Percentiles rank a stretch among this genome's conserved stretches.
Conservation (phyloP, 2,113 vertebrate species). For the Sakesphorus luctuosus region DNA sequence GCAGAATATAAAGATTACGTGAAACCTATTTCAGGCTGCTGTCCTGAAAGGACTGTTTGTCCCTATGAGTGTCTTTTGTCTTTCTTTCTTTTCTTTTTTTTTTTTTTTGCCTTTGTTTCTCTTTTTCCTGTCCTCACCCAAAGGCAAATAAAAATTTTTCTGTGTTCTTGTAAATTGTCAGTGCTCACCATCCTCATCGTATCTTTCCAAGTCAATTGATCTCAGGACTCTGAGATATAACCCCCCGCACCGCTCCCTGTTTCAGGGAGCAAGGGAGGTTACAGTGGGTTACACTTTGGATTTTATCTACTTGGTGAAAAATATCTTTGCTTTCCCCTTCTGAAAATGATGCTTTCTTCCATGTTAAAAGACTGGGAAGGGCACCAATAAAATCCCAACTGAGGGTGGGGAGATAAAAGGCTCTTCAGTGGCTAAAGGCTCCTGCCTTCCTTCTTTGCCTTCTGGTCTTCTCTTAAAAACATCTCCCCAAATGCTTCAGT, state of each 20-base stretch:
- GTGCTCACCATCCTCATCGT: background rate
- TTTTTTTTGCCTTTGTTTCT: background rate
- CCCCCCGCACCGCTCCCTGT: rapidly evolving
- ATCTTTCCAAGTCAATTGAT: background rate
- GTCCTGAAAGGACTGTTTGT: background rate
- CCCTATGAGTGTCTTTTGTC: background rate
- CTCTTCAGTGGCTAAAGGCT: background rate
- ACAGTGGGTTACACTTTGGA: background rate
- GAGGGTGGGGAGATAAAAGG: background rate
- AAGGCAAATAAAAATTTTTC: background rate
- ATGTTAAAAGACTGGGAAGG: background rate
- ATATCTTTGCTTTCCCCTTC: background rate
- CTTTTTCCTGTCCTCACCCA: background rate
- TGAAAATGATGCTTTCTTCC: background rate
- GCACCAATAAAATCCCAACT: rapidly evolving
- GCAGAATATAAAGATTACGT: background rate
- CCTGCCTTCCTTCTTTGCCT: background rate
- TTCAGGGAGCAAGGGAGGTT: background rate
- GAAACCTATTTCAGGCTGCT: conserved; percentile 26
- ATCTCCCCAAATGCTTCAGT: background rate
- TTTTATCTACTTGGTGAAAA: background rate
- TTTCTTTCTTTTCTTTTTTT: background rate
- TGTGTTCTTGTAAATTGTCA: background rate
- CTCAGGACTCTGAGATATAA: background rate
- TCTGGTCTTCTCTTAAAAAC: background rate